Conservation (phyloP, 1,140 invertebrate species). For the Calliphora vicina region DNA sequence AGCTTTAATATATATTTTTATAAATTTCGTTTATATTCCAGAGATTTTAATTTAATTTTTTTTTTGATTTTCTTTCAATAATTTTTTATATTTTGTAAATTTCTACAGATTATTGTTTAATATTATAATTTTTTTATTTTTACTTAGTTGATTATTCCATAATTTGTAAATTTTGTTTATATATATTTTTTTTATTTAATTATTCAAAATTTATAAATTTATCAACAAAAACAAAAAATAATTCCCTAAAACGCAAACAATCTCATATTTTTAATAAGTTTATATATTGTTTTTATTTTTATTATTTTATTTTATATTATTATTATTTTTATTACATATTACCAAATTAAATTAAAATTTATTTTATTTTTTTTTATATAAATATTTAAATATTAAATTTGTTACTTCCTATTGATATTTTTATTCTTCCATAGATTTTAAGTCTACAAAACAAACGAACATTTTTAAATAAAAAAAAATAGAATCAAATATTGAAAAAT, state of each 20-base stretch:
- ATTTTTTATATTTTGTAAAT: background rate
- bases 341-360: background rate
- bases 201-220: background rate
- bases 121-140: background rate
- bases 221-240: background rate
- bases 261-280: constrained; percentile 26
- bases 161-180: background rate
- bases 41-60: background rate
- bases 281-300: constrained; percentile 13
- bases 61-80: constrained; percentile 4
- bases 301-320: background rate
- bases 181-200: background rate
- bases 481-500: constrained; percentile 6
- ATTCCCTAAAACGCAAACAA: background rate
- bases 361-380: background rate
- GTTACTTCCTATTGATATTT: constrained; percentile 22
- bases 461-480: constrained; percentile 14
- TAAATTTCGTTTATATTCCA: background rate
- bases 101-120: background rate
- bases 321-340: background rate
- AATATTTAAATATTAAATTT: background rate
- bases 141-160: no score
- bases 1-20: background rate
- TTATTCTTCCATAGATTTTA: constrained; percentile 32
- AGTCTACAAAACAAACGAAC: background rate